Conservation (phyloP, 2,888 invertebrate species). For the Mallateleia sp. region DNA sequence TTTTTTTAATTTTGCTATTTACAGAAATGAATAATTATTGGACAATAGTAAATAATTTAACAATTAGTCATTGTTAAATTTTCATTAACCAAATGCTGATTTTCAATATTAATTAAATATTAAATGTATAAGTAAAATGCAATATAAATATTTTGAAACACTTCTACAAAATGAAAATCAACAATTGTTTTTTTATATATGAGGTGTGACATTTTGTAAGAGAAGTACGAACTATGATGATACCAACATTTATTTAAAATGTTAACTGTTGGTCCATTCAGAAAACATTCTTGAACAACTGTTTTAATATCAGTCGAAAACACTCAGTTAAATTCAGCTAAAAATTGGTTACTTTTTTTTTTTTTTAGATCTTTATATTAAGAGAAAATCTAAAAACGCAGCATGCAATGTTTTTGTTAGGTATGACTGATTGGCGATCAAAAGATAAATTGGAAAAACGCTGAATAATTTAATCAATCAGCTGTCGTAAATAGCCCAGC, state of each 20-base stretch:
- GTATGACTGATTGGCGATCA: slow-evolving; percentile 4
- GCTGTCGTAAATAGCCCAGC: slow-evolving; percentile 1
- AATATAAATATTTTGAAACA: slow-evolving; percentile 4
- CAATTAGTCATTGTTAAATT: too few species aligned
- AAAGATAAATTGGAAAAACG: neutral
- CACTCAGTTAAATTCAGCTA: neutral
- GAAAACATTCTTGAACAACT: neutral
- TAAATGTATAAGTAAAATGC: too few species aligned
- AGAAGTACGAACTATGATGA: slow-evolving; percentile 24
- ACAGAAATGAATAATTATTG: too few species aligned
- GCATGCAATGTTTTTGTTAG: slow-evolving; percentile 49
- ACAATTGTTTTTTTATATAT: neutral
- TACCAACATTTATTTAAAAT: slow-evolving; percentile 35
- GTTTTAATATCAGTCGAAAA: neutral
- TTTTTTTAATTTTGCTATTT: too few species aligned
- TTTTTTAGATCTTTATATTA: neutral
- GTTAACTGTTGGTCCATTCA: neutral
- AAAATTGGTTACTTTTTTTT: neutral
- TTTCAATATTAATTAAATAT: too few species aligned
- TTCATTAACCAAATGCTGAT: too few species aligned
- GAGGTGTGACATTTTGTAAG: slow-evolving; percentile 26
- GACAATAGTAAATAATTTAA: too few species aligned
- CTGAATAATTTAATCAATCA: neutral
- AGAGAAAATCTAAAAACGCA: neutral
- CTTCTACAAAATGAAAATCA: neutral